Conservation (phyloP, 2,888 invertebrate genomes). For the Cantharis flavilabris region DNA sequence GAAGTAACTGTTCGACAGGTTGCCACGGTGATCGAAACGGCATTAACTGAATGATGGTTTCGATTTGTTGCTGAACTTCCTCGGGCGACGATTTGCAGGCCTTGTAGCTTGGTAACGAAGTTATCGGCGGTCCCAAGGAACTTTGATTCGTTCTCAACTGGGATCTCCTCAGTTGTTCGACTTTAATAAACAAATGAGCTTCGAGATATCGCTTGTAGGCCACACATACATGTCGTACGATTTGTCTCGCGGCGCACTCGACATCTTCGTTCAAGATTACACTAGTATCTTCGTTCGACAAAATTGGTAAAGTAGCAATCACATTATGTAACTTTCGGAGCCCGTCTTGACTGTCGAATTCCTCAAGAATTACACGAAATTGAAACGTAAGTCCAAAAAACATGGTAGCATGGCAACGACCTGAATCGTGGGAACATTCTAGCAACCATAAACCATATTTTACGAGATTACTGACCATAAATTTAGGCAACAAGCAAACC, state of each 20-base stretch:
- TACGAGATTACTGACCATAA: conserved; percentile 77
- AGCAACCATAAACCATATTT: conserved; percentile 91
- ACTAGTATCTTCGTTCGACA: conserved; percentile 71
- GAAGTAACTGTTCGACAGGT: conserved; percentile 85
- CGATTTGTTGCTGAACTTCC: conserved; percentile 85
- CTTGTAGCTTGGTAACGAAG: conserved; percentile 57
- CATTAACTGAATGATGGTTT: conserved; percentile 75
- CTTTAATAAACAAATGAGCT: conserved; percentile 82
- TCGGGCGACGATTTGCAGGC: conserved; percentile 74
- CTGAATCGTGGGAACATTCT: conserved; percentile 92
- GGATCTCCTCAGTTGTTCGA: conserved; percentile 70
- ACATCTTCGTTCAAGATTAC: conserved; percentile 78
- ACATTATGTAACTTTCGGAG: conserved; percentile 93
- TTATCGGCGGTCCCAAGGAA: conserved; percentile 46
- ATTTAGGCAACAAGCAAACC: conserved; percentile 83
- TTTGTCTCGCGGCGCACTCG: conserved; percentile 87
- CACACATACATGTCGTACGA: conserved; percentile 88
- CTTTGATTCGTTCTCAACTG: conserved; percentile 53
- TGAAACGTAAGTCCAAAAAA: conserved; percentile 95
- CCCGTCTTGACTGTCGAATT: conserved; percentile 94
- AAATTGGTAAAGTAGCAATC: conserved; percentile 85
- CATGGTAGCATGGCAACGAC: conserved; percentile 97
- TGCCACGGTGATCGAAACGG: conserved; percentile 81
- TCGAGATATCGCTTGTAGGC: conserved; percentile 90
- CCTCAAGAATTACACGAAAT: conserved; percentile 89